A percentile compares a stretch with the other conserved stretches of the same genome.
Conservation (phyloP, 2,113 vertebrate genomes). For the Odontesthes bonariensis region DNA sequence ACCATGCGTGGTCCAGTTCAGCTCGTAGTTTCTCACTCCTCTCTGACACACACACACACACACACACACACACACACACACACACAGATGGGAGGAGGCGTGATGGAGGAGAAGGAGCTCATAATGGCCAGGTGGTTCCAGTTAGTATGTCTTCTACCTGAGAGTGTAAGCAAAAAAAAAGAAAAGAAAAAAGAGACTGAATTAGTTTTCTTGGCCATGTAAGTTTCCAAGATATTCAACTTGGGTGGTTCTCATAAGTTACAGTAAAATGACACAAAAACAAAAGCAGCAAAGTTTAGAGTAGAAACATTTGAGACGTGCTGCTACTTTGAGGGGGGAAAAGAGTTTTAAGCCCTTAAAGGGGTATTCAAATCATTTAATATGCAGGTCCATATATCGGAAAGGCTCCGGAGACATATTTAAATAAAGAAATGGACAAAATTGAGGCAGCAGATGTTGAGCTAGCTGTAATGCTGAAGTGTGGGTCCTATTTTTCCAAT, state of each 20-base stretch:
- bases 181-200: slow-evolving; percentile 39
- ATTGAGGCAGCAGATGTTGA: background rate
- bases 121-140: slow-evolving; percentile 81
- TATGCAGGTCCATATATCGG: background rate
- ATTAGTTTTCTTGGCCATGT: slow-evolving; percentile 65
- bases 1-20: slow-evolving; percentile 47
- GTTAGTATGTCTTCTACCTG: slow-evolving; percentile 73
- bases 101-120: slow-evolving; percentile 50
- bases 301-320: slow-evolving; percentile 2
- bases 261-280: slow-evolving; percentile 43
- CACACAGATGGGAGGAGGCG: slow-evolving; percentile 44
- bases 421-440: slow-evolving; percentile 7
- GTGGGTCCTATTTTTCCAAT: background rate
- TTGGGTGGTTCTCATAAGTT: slow-evolving; percentile 63
- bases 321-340: background rate
- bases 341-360: slow-evolving; percentile 1
- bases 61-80: slow-evolving; percentile 14
- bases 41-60: slow-evolving; percentile 19
- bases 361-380: background rate
- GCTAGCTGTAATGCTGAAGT: background rate
- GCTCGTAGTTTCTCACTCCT: slow-evolving; percentile 48
- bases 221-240: slow-evolving; percentile 59
- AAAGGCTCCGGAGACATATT: background rate
- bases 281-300: background rate
- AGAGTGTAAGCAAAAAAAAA: slow-evolving; percentile 39